A percentile compares a stretch with the other conserved stretches of the same genome.
phyloP scores from a whole-genome alignment of 2,113 vertebrate species.

The Raja brachyura region DNA sequence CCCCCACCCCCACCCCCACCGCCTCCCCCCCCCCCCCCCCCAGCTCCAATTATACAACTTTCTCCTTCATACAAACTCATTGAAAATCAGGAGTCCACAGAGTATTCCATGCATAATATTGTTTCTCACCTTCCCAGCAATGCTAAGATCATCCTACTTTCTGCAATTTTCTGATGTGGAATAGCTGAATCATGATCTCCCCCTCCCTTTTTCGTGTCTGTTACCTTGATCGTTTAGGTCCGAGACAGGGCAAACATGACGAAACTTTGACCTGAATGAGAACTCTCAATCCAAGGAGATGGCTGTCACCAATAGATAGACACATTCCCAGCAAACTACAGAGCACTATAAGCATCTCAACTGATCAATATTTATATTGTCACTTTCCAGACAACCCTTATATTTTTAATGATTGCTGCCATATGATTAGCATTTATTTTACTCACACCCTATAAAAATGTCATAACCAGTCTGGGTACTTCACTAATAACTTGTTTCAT shows the following conservation, averaged over 20 bases:
- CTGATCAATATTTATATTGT: not conserved
- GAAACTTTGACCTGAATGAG: not conserved
- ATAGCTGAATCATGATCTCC: not conserved
- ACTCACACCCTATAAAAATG: constrained; percentile 11
- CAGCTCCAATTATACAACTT: too few species aligned
- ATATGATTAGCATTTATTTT: constrained; percentile 13
- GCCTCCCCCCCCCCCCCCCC: too few species aligned
- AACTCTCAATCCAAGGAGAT: not conserved
- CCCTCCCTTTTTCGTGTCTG: not conserved
- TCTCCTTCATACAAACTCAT: too few species aligned
- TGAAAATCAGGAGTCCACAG: not conserved
- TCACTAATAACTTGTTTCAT: not conserved
- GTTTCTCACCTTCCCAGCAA: not conserved
- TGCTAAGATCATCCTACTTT: not conserved
- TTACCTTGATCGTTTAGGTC: not conserved
- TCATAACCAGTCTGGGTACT: not conserved
- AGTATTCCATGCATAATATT: not conserved
- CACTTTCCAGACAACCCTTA: not conserved
- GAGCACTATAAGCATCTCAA: not conserved
- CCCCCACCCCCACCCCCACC: too few species aligned
- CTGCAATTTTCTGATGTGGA: not conserved
- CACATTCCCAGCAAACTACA: not conserved
- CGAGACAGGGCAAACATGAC: not conserved
- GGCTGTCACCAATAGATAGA: not conserved
- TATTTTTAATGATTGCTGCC: not conserved